Evolutionary conservation across 2,113 vertebrate species (phyloP).

Genomic region (Dicrurus megarhynchus): DNA sequence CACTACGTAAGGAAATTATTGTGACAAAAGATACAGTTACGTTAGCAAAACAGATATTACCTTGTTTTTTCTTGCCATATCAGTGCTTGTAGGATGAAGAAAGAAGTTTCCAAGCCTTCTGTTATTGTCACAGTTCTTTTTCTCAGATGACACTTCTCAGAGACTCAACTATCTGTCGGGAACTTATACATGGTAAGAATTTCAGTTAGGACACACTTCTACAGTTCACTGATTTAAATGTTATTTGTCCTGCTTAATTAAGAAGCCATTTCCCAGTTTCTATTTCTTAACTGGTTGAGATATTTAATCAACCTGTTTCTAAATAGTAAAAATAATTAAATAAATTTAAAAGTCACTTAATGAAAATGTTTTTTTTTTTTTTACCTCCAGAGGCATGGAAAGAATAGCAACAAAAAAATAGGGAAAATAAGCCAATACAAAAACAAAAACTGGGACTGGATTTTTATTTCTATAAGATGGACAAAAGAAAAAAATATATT

Average conservation of each 20-base stretch:
- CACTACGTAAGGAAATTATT: background rate
- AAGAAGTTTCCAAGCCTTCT: background rate
- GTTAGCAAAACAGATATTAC: background rate
- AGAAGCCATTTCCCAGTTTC: background rate
- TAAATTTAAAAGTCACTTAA: background rate
- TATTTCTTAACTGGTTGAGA: background rate
- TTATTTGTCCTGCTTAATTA: background rate
- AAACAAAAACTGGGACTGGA: background rate
- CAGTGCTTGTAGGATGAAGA: background rate
- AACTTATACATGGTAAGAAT: background rate
- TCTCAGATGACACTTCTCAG: background rate
- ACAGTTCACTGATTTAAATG: background rate
- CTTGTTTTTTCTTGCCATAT: background rate
- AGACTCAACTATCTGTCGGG: background rate
- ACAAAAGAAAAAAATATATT: background rate
- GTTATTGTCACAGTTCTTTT: background rate
- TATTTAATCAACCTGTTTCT: background rate
- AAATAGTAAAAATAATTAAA: background rate
- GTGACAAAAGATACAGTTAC: background rate
- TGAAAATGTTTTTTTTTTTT: background rate
- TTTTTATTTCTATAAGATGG: background rate
- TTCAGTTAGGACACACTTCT: background rate
- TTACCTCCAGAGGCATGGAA: fast-evolving
- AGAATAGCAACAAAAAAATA: background rate
- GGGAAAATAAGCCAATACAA: background rate